Evolutionary conservation across 2,888 invertebrate genomes (phyloP).

Genomic region (Andrena trimmerana): DNA sequence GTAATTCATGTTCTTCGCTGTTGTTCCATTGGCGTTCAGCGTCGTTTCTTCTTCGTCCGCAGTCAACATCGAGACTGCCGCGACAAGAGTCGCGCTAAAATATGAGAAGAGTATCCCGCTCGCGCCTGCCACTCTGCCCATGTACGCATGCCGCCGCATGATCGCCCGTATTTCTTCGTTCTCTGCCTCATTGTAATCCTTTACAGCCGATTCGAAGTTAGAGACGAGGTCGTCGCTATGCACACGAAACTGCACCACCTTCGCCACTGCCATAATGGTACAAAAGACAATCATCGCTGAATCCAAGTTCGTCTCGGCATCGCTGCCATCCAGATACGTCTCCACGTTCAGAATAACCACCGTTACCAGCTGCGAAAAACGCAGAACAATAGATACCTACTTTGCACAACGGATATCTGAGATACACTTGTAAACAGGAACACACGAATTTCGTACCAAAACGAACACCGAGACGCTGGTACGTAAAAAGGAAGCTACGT

Average conservation of each 20-base stretch:
- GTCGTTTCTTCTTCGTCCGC: background rate
- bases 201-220: constrained; percentile 31
- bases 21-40: background rate
- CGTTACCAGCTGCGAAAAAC: background rate
- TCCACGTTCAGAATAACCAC: background rate
- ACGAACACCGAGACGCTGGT: background rate
- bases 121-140: constrained; percentile 19
- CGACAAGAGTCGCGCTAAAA: background rate
- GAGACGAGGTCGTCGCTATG: background rate
- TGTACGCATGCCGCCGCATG: constrained; percentile 17
- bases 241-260: constrained; percentile 11
- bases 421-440: too few relatives aligned
- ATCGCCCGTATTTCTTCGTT: background rate
- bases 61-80: background rate
- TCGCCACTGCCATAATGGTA: constrained; percentile 11
- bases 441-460: constrained; percentile 9
- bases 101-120: background rate
- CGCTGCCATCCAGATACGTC: background rate
- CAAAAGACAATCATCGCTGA: background rate
- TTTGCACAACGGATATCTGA: too few relatives aligned
- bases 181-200: background rate
- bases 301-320: constrained; percentile 30
- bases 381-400: background rate
- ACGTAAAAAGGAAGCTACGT: background rate
- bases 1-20: background rate